These are phyloP conservation scores for Andinoacara biseriatus DNA, from an alignment of 2,113 vertebrate species.

Conservation along the genomic window DNA sequence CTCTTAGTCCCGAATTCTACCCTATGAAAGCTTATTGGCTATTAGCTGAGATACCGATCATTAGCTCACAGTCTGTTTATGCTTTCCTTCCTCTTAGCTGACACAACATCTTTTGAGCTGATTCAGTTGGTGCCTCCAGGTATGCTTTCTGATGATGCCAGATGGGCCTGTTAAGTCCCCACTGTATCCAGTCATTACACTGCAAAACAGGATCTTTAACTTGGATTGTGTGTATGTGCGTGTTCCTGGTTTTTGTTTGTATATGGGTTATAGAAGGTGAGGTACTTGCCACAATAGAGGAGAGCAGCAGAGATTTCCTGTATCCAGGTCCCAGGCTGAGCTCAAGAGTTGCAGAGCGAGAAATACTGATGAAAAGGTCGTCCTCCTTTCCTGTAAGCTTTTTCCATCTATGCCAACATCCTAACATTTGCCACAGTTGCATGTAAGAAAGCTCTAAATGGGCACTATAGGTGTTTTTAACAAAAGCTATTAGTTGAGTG, in stretches of 20 bases:
- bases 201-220: constrained; percentile 35
- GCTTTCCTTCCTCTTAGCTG: constrained; percentile 83
- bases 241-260: constrained; percentile 18
- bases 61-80: constrained; percentile 63
- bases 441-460: background rate
- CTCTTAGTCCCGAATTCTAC: constrained; percentile 53
- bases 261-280: constrained; percentile 81
- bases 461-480: background rate
- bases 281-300: constrained; percentile 86
- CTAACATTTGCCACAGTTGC: background rate
- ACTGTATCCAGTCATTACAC: constrained; percentile 39
- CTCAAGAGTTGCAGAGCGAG: constrained; percentile 81
- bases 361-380: constrained; percentile 89
- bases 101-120: constrained; percentile 91
- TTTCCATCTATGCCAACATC: background rate
- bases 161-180: constrained; percentile 31
- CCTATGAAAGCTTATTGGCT: constrained; percentile 56
- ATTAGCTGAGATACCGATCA: constrained; percentile 64
- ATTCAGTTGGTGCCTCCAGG: constrained; percentile 93
- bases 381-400: constrained; percentile 84
- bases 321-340: constrained; percentile 85
- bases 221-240: constrained; percentile 33
- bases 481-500: background rate
- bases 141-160: constrained; percentile 76
- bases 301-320: constrained; percentile 90